Percentiles rank a stretch among this genome's conserved stretches.
These are phyloP conservation scores for Carlito syrichta DNA, from an alignment of 2,113 vertebrate genomes.

Conservation along the genomic window DNA sequence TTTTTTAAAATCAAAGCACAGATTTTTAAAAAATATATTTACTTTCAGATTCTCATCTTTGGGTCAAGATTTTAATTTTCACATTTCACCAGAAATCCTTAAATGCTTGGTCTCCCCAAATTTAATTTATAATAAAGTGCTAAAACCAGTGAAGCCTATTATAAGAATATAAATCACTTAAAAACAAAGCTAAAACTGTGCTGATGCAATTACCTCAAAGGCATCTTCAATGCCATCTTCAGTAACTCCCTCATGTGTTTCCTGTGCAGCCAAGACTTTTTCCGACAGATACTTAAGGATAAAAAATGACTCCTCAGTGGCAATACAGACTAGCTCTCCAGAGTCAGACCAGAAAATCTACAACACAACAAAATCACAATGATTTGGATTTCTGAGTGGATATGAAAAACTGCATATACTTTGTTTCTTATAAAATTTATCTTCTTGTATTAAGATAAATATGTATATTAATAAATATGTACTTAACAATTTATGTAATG, in stretches of 20 bases:
- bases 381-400: not conserved
- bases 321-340: conserved; percentile 98
- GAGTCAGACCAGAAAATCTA: conserved; percentile 99
- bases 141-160: not conserved
- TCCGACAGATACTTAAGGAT: conserved; percentile 96
- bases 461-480: too few species aligned
- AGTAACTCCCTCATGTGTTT: conserved; percentile 96
- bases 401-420: not conserved
- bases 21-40: conserved; percentile 28
- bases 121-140: conserved; percentile 32
- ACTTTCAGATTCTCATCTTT: conserved; percentile 33
- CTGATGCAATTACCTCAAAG: conserved; percentile 88
- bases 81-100: conserved; percentile 15
- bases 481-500: not conserved
- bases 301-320: conserved; percentile 99
- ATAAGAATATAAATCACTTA: not conserved
- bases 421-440: not conserved
- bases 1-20: conserved; percentile 22
- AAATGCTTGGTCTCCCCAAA: not conserved
- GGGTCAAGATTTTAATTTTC: conserved; percentile 19
- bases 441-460: not conserved
- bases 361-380: conserved; percentile 34
- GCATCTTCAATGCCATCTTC: conserved; percentile 99
- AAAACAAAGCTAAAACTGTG: not conserved
- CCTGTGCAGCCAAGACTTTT: conserved; percentile 95